phyloP scores from a whole-genome alignment of 2,113 vertebrate species.

The Ondatra zibethicus region DNA sequence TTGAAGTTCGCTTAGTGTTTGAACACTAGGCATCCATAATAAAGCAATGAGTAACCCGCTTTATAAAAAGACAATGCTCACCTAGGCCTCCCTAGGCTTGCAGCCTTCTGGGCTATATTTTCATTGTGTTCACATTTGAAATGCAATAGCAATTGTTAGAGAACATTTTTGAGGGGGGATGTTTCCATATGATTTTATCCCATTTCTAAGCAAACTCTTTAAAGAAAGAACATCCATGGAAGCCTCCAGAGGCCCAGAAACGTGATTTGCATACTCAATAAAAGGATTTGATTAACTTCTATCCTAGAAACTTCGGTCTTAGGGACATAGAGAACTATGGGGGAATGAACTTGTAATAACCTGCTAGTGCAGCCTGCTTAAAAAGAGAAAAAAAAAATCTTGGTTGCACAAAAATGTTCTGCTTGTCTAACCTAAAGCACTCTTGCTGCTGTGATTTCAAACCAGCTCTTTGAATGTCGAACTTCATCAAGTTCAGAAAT shows the following conservation, averaged over 20 bases:
- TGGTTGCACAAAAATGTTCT: slow-evolving; percentile 55
- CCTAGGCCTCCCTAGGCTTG: not conserved
- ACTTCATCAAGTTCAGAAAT: slow-evolving; percentile 19
- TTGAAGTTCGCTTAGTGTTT: not conserved
- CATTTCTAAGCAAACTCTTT: slow-evolving; percentile 55
- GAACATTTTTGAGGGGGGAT: not conserved
- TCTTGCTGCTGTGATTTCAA: slow-evolving; percentile 56
- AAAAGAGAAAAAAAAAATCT: not conserved
- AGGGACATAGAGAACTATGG: slow-evolving; percentile 59
- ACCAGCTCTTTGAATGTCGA: not conserved
- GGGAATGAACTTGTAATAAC: slow-evolving; percentile 69
- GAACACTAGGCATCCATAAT: not conserved
- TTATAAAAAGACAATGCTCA: not conserved
- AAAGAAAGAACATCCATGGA: slow-evolving; percentile 25
- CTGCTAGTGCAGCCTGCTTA: not conserved
- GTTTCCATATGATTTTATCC: not conserved
- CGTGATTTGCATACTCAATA: slow-evolving; percentile 71
- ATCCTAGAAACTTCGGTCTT: slow-evolving; percentile 68
- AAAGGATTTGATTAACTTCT: slow-evolving; percentile 74
- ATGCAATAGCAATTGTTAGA: slow-evolving; percentile 1
- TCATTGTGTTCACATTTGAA: slow-evolving; percentile 2
- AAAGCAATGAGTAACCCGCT: not conserved
- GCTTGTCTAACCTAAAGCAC: slow-evolving; percentile 60
- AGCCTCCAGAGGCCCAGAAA: not conserved
- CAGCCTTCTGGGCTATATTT: not conserved